Conservation (phyloP, 2,113 vertebrate species). For the Rhombomys opimus region DNA sequence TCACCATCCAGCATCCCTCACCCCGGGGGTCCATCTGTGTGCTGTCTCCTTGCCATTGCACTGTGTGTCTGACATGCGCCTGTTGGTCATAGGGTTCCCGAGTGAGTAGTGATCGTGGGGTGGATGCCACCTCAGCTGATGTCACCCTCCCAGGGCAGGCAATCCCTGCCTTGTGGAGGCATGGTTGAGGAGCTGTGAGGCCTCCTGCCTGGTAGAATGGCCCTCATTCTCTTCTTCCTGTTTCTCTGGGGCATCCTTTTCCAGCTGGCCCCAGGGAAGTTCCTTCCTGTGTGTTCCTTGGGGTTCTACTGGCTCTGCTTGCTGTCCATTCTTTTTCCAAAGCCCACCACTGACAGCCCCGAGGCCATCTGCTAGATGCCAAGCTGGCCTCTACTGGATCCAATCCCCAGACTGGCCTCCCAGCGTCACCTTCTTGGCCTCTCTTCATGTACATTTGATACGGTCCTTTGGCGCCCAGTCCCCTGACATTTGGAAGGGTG, state of each 20-base stretch:
- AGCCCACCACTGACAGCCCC: background rate
- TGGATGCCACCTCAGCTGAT: background rate
- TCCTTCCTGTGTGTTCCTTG: background rate
- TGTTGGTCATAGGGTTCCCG: background rate
- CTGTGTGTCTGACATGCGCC: too few relatives aligned
- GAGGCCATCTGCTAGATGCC: background rate
- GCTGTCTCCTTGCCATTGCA: background rate
- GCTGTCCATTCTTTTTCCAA: too few relatives aligned
- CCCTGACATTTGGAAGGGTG: background rate
- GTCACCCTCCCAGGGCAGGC: accelerated
- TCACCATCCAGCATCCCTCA: background rate
- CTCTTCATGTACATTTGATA: background rate
- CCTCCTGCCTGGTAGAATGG: background rate
- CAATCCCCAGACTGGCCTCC: background rate
- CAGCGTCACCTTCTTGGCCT: too few relatives aligned
- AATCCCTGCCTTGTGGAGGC: too few relatives aligned
- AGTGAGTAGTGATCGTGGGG: background rate
- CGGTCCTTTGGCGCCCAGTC: background rate
- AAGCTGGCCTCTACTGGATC: background rate
- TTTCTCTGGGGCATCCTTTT: background rate
- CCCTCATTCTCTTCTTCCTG: background rate
- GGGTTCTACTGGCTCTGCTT: too few relatives aligned
- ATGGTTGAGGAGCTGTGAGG: background rate
- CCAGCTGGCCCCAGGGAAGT: background rate
- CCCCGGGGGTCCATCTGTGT: background rate